Evolutionary conservation across 2,113 vertebrate species (phyloP).

Genomic region (Phaethon lepturus): DNA sequence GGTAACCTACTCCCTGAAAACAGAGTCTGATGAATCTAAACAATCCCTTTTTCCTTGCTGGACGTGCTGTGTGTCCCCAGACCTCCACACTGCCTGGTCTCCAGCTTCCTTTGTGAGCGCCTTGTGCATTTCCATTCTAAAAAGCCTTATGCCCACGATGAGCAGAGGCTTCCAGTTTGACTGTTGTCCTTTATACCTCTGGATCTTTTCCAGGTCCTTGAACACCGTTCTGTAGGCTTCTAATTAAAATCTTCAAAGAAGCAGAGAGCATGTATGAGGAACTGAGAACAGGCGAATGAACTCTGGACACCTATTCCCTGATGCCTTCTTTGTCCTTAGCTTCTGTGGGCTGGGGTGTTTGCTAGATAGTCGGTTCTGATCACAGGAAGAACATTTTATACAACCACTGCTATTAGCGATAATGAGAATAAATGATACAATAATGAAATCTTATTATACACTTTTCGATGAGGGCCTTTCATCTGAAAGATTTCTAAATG

Average conservation of each 20-base stretch:
- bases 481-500: slow-evolving; percentile 39
- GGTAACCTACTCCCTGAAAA: neutral
- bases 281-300: neutral
- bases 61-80: neutral
- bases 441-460: slow-evolving; percentile 45
- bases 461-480: slow-evolving; percentile 45
- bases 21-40: neutral
- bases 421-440: slow-evolving; percentile 63
- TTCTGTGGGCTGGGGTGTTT: neutral
- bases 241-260: slow-evolving; percentile 65
- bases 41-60: neutral
- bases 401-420: slow-evolving; percentile 41
- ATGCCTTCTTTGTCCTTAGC: slow-evolving; percentile 33
- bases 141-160: accelerated
- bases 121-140: neutral
- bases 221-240: neutral
- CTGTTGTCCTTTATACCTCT: neutral
- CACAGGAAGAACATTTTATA: slow-evolving; percentile 24
- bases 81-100: accelerated
- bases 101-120: neutral
- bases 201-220: slow-evolving; percentile 4
- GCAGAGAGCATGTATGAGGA: neutral
- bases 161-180: neutral
- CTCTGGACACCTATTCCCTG: neutral
- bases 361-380: slow-evolving; percentile 7